phyloP scores from a whole-genome alignment of 2,797 vertebrate genomes.

The Tadarida brasiliensis region DNA sequence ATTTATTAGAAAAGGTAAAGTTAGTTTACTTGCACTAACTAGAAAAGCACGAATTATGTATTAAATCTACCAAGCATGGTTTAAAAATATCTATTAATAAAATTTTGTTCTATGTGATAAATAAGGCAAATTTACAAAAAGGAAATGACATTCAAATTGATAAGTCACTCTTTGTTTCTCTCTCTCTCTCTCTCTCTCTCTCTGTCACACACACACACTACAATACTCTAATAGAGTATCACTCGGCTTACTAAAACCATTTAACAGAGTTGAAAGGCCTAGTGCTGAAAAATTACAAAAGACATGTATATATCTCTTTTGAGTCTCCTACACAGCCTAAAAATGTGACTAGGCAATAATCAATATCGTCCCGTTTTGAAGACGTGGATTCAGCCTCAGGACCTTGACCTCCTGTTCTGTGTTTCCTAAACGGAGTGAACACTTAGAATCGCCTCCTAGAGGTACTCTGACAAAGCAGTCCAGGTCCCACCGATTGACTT shows the following conservation, averaged over 20 bases:
- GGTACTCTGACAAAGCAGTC: neutral
- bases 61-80: neutral
- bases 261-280: neutral
- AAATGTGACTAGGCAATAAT: neutral
- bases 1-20: slow-evolving; percentile 32
- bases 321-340: neutral
- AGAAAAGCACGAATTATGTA: neutral
- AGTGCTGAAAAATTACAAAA: neutral
- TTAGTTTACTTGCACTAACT: neutral
- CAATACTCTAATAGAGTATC: neutral
- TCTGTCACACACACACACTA: neutral
- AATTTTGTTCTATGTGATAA: slow-evolving; percentile 33
- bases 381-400: neutral
- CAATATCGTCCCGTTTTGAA: neutral
- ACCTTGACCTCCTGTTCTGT: neutral
- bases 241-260: neutral
- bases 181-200: neutral
- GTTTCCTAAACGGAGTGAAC: neutral
- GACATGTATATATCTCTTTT: neutral
- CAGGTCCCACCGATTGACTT: neutral
- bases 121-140: neutral
- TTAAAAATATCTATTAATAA: neutral
- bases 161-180: neutral
- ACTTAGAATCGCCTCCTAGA: neutral
- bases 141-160: neutral